Evolutionary conservation across 37 sponge, comb jelly and placozoan species (phyloP), one percentile per base, ranked within the genome.

Genomic region (Cladorhizidae sp.): DNA sequence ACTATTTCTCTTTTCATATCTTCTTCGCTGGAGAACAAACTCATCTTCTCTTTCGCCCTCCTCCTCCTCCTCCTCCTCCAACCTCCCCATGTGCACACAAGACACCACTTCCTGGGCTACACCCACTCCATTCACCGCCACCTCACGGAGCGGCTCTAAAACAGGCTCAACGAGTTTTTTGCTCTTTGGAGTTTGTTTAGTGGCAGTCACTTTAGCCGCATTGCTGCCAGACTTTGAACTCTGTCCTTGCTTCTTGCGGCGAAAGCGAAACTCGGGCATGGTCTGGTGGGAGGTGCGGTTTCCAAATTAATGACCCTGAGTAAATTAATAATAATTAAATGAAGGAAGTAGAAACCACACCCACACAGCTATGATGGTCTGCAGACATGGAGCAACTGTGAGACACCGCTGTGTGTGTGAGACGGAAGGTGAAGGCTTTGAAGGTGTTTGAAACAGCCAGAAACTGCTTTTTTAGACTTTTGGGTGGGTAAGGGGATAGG

Each of bases 161-260:
- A 17, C 50, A 9, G 35, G 59, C 26, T 73, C 11, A 12, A 72
- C 63, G 55, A 40, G 65, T 32, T 68, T 25, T 31, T 57, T 81
- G 33, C 82, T 76, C 0, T 57, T 56, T 33, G 72, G 5, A 7
- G 75, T 29, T 39, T 83, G 77, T 9, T 67, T 42, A 15, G 23
- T 32, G 15, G 78, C 9, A 45, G 9, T 9, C 8, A 9, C 31
- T 57, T 85, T 78, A 3, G 76, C 85, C 0, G 81, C 21, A 26
- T 84, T 65, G 54, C 83, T 91, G 79, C 79, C 72, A n/a, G 86
- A 75, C 3, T 86, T 77, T n/a, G n/a, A n/a, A n/a, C n/a, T n/a
- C 0, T 63, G 63, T 20, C 70, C 41, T 21, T 74, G 70, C 74
- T 85, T 90, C 56, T 70, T 70, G 11, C 84, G 83, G 25, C 88